Conservation (phyloP, 2,888 invertebrate genomes). For the Suillia variegata region DNA sequence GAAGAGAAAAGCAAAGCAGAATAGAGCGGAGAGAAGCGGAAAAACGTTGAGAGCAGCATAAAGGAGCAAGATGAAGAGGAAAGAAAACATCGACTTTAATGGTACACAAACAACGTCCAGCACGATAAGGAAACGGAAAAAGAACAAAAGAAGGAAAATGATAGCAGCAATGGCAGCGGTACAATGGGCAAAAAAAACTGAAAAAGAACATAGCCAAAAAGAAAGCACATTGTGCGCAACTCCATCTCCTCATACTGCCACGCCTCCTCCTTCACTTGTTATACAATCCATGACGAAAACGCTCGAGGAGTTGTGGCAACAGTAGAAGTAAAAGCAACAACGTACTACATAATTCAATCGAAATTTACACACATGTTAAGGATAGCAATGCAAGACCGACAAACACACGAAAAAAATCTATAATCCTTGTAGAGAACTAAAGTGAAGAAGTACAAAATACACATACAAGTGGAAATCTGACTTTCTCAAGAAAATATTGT, state of each 20-base stretch:
- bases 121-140: too few species aligned
- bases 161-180: too few species aligned
- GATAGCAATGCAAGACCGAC: neutral
- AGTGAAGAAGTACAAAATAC: too few species aligned
- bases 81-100: neutral
- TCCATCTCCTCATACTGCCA: neutral
- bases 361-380: slow-evolving; percentile 8
- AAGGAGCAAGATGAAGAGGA: neutral
- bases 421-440: slow-evolving; percentile 36
- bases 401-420: slow-evolving; percentile 39
- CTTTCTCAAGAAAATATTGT: too few species aligned
- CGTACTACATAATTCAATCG: slow-evolving; percentile 17
- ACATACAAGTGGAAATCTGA: too few species aligned
- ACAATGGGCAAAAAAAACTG: too few species aligned
- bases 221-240: neutral
- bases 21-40: too few species aligned
- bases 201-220: neutral
- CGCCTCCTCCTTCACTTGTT: neutral
- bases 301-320: slow-evolving; percentile 26
- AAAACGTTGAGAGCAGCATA: too few species aligned
- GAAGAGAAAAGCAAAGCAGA: too few species aligned
- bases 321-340: slow-evolving; percentile 20
- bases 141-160: too few species aligned
- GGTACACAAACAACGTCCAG: slow-evolving; percentile 14
- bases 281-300: slow-evolving; percentile 9